These are phyloP conservation scores for Dicranocentrus wangi DNA, from an alignment of 2,888 invertebrate genomes.

Conservation along the genomic window DNA sequence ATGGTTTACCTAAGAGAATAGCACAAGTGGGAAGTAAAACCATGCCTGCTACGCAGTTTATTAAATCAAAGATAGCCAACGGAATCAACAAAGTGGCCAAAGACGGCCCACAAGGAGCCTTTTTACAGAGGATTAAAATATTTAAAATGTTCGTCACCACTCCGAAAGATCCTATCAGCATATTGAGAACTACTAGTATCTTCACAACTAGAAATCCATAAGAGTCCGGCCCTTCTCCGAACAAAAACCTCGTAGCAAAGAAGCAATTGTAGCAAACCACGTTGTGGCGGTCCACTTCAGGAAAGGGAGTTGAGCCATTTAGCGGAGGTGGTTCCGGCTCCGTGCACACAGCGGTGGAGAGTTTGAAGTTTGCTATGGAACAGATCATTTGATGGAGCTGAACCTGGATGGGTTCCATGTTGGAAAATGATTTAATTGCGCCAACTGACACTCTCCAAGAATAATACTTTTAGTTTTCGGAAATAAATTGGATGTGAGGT, in stretches of 20 bases:
- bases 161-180: not conserved
- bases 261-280: not conserved
- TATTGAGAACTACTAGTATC: not conserved
- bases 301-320: not conserved
- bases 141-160: not conserved
- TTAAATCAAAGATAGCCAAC: not conserved
- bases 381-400: no score
- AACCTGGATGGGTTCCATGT: no score
- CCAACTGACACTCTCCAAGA: no score
- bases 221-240: not conserved
- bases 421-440: no score
- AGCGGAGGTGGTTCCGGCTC: not conserved
- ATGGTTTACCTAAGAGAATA: no score
- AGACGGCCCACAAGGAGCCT: not conserved
- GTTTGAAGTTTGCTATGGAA: not conserved
- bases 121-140: not conserved
- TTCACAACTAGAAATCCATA: no score
- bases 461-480: no score
- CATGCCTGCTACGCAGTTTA: no score
- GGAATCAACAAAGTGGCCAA: not conserved
- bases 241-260: not conserved
- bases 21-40: no score
- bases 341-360: not conserved
- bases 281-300: not conserved
- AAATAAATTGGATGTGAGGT: no score